Evolutionary conservation across 2,797 vertebrate species (phyloP), one percentile per base, ranked within the genome.

Genomic region (Falco naumanni): DNA sequence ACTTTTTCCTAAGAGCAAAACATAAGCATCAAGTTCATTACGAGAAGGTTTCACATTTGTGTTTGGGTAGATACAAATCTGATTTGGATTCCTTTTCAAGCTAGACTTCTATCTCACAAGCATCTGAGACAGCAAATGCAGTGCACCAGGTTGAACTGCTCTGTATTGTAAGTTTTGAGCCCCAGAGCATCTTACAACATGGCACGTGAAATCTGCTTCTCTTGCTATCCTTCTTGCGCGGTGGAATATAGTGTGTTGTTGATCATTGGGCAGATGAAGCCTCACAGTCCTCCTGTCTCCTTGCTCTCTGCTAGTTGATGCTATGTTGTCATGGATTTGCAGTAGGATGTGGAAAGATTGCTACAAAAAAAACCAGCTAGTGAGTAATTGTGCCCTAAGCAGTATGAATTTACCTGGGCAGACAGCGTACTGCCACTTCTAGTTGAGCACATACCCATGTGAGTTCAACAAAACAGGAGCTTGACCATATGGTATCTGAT

Each of bases 381-480:
- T 71, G 37, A 86, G 16, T 72, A 39, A 60, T 63, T 1, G 0
- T 63, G 12, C 63, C 59, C 43, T 69, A 11, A 70, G 48, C 34
- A 43, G 5, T 31, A 26, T 8, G 34, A 45, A 43, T 69, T 86
- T 70, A 57, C 1, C 2, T 65, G 45, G 53, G 37, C 72, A 57
- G 74, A 57, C 19, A 79, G 61, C 41, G 12, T 60, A 13, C 31
- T 68, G 17, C 26, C 37, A 18, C 29, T 77, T 91, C 6, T 26
- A 5, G 9, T 41, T 57, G 69, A 80, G 41, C 1, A 0, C 19
- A 3, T 29, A 28, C 53, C 41, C 22, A 1, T 8, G 21, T 1
- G 25, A 47, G 10, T 85, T 79, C 1, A 4, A 31, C 34, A 80
- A 28, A 65, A 28, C 11, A n/a, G 34, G 29, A 66, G 51, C 31